Evolutionary conservation across 2,113 vertebrate species (phyloP).

Genomic region (Lophochroa leadbeateri): DNA sequence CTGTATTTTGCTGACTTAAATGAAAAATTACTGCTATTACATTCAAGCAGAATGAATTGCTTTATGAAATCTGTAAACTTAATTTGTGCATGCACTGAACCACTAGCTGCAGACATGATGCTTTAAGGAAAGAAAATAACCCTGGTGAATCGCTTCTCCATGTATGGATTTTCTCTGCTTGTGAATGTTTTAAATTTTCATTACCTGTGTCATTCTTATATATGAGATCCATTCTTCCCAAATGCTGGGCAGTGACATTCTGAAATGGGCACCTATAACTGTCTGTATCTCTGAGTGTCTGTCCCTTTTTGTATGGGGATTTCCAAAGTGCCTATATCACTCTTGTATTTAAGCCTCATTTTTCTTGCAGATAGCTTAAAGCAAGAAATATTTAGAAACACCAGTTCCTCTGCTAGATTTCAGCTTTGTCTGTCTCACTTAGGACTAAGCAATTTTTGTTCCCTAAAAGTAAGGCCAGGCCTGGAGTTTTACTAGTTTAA

Average conservation of each 20-base stretch:
- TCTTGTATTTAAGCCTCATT: not conserved
- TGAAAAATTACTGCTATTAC: conserved; percentile 77
- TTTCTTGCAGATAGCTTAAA: conserved; percentile 15
- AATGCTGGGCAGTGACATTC: not conserved
- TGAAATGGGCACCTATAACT: not conserved
- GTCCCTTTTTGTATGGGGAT: not conserved
- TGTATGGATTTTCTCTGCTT: conserved; percentile 49
- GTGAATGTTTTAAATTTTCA: conserved; percentile 21
- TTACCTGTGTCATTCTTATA: conserved; percentile 9
- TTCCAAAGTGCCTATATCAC: not conserved
- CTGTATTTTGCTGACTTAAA: conserved; percentile 74
- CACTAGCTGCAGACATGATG: conserved; percentile 37
- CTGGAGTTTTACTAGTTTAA: not conserved
- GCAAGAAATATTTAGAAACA: not conserved
- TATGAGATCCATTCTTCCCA: not conserved
- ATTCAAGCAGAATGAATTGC: conserved; percentile 72
- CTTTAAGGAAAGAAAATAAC: conserved; percentile 46
- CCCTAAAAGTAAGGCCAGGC: not conserved
- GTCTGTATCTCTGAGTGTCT: not conserved
- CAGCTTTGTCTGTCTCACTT: not conserved
- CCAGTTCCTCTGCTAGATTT: not conserved
- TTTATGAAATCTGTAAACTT: conserved; percentile 75
- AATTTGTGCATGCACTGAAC: conserved; percentile 66
- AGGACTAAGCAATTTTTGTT: not conserved
- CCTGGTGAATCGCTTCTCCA: conserved; percentile 34